Base-by-base conservation (phyloP, 2,888 invertebrate species). In the Autographa pulchrina region DNA sequence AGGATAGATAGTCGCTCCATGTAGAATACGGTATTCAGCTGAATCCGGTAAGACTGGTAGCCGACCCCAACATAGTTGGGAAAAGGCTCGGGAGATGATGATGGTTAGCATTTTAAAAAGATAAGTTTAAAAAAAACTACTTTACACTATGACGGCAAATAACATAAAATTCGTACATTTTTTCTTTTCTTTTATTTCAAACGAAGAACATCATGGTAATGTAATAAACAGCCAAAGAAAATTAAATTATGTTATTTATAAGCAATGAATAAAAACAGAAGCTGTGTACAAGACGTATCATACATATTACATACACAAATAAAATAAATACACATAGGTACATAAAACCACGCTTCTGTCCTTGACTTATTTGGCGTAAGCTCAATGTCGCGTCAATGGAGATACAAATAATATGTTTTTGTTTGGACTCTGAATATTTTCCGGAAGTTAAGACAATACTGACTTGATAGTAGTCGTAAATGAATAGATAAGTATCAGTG, bases 321-420 rank as follows among this genome's bases (percentile, higher is more conserved):
- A 20, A 2, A 62, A 62, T 41, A 48, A 58, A 72, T 54, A 61
- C 62, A 20, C 25, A 25, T 25, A n/a, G n/a, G n/a, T n/a, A 25
- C 25, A 25, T 25, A 25, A 25, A 25, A 25, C n/a, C n/a, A n/a
- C n/a, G n/a, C n/a, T 32, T 43, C n/a, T 43, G 13, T 25, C 85
- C 85, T 82, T 85, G 85, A 74, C 81, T 72, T 71, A 70, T 78
- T 85, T 85, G 84, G 85, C 84, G 58, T 48, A 5, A 13, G 20
- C 62, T 74, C 84, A 85, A 83, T 72, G 70, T 56, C 65, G 8
- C 20, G 43, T 61, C 59, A 20, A 75, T 67, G 59, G 58, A 56
- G 58, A 63, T 66, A 63, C 60, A 18, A 65, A 25, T 54, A 25
- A 56, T 59, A 31, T 56, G 31, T 65, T 16, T 25, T 18, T 13